A percentile compares a stretch with the other conserved stretches of the same genome.
These are phyloP conservation scores for Salarias fasciatus DNA, from an alignment of 2,797 vertebrate genomes.

Conservation along the genomic window DNA sequence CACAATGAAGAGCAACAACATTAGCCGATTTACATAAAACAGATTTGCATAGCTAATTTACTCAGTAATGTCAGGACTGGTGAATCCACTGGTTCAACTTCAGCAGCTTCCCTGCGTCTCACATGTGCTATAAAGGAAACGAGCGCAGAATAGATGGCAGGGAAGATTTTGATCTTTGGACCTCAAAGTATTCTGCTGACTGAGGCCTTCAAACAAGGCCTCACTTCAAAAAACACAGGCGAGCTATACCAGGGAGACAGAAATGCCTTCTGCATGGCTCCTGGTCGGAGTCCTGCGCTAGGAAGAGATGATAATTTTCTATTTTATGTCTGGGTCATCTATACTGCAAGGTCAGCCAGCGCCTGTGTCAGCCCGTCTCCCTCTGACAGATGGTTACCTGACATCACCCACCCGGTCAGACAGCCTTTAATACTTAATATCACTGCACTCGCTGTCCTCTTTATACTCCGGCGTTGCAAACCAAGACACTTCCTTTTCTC, in stretches of 20 bases:
- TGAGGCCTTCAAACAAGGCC: constrained; percentile 58
- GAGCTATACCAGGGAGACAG: constrained; percentile 32
- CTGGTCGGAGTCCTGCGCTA: constrained; percentile 41
- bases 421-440: constrained; percentile 70
- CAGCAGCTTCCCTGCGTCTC: constrained; percentile 28
- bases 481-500: constrained; percentile 45
- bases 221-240: constrained; percentile 54
- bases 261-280: constrained; percentile 30
- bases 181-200: constrained; percentile 60
- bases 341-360: constrained; percentile 75
- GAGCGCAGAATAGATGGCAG: constrained; percentile 17
- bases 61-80: neutral
- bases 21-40: neutral
- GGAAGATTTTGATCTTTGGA: constrained; percentile 60
- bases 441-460: constrained; percentile 34
- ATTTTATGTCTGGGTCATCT: constrained; percentile 61
- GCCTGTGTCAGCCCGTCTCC: constrained; percentile 54
- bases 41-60: constrained; percentile 8
- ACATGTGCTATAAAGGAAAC: constrained; percentile 34
- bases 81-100: constrained; percentile 1
- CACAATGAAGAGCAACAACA: constrained; percentile 4
- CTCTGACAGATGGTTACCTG: constrained; percentile 78
- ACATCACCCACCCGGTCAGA: constrained; percentile 69
- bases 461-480: constrained; percentile 36
- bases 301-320: constrained; percentile 60